phyloP scores from a whole-genome alignment of 2,113 vertebrate species.

The Copsychus sechellarum region DNA sequence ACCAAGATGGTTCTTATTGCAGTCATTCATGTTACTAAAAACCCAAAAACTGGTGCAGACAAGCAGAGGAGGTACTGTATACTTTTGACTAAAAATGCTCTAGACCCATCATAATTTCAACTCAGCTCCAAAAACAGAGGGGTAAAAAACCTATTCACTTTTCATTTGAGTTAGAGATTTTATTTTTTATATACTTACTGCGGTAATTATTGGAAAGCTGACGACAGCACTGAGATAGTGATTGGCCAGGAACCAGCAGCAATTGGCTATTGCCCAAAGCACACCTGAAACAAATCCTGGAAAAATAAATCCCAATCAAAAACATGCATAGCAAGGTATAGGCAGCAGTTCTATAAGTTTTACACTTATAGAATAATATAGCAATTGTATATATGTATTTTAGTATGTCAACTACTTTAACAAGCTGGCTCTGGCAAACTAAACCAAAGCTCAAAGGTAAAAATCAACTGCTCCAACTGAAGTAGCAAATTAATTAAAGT shows the following conservation, averaged over 20 bases:
- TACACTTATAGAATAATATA: background rate
- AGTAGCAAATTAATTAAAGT: background rate
- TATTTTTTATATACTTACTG: slow-evolving; percentile 77
- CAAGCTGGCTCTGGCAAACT: background rate
- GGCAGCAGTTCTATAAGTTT: background rate
- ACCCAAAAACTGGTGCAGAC: background rate
- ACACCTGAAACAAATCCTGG: slow-evolving; percentile 85
- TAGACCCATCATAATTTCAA: background rate
- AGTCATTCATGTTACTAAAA: background rate
- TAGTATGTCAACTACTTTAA: background rate
- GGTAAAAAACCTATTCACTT: background rate
- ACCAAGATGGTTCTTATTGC: background rate
- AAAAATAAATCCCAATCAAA: slow-evolving; percentile 26
- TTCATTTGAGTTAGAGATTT: background rate
- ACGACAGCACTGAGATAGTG: slow-evolving; percentile 82
- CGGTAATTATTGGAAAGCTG: slow-evolving; percentile 86
- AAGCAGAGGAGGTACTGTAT: background rate
- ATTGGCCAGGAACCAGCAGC: slow-evolving; percentile 88
- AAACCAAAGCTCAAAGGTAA: background rate
- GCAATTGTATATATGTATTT: background rate
- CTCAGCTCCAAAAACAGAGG: background rate
- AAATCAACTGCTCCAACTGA: background rate
- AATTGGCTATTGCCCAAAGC: slow-evolving; percentile 84
- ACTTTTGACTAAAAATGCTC: background rate
- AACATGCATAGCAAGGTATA: background rate